Percentiles rank a stretch among this genome's conserved stretches.
Evolutionary conservation across 2,113 vertebrate genomes (phyloP).

Genomic region (Tragelaphus imberbis): DNA sequence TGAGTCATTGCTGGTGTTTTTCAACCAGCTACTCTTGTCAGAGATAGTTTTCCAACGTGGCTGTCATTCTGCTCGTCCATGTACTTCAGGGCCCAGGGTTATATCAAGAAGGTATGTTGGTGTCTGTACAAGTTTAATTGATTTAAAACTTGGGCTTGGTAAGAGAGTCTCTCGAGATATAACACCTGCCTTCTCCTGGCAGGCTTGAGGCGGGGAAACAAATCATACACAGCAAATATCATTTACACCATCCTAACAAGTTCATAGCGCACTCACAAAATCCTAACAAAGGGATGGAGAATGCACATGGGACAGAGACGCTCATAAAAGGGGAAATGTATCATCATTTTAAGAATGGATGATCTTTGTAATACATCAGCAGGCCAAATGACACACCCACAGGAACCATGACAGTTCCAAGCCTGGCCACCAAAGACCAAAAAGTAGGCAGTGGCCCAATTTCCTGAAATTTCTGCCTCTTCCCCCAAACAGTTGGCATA

Average conservation of each 20-base stretch:
- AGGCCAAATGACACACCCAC: neutral
- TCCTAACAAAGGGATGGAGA: neutral
- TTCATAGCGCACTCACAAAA: constrained; percentile 43
- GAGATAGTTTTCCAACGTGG: constrained; percentile 5
- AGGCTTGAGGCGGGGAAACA: constrained; percentile 31
- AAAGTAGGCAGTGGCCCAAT: neutral
- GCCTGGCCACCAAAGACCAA: neutral
- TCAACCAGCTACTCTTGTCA: neutral
- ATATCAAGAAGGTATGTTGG: constrained; percentile 65
- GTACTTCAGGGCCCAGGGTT: constrained; percentile 51
- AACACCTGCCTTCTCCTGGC: constrained; percentile 59
- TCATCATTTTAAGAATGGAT: neutral
- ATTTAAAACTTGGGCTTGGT: constrained; percentile 70
- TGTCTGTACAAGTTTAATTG: constrained; percentile 54
- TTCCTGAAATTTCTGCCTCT: neutral
- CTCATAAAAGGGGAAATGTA: neutral
- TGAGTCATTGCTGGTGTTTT: neutral
- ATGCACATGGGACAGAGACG: neutral
- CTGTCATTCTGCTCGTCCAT: neutral
- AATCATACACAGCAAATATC: constrained; percentile 61
- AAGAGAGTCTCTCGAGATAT: constrained; percentile 58
- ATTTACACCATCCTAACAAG: constrained; percentile 63
- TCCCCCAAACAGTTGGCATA: neutral
- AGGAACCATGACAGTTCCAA: neutral
- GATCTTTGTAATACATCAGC: neutral